These are phyloP conservation scores for Paracyprichromis sp. DNA, from an alignment of 2,113 vertebrate genomes.

Conservation along the genomic window DNA sequence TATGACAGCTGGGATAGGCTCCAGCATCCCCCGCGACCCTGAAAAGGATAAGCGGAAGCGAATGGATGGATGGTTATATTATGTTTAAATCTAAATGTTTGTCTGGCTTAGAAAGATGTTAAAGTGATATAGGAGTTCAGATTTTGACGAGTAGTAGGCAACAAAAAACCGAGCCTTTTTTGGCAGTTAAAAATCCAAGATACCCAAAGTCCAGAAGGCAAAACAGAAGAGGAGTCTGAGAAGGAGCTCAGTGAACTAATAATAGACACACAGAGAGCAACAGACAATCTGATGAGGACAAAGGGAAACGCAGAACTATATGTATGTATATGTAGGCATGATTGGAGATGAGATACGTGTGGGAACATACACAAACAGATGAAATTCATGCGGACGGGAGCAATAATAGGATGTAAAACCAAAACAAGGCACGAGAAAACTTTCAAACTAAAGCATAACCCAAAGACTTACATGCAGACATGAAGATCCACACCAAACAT, in stretches of 20 bases:
- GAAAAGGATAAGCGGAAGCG: too few relatives aligned
- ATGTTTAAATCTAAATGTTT: not conserved
- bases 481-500: accelerated
- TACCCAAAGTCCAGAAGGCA: not conserved
- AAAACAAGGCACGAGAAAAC: accelerated
- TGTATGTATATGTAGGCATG: not conserved
- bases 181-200: not conserved
- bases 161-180: not conserved
- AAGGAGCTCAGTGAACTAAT: not conserved
- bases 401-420: not conserved
- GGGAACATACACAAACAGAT: not conserved
- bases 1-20: too few relatives aligned
- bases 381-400: accelerated
- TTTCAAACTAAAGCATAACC: not conserved
- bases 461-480: not conserved
- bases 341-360: not conserved
- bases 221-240: accelerated
- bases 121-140: not conserved
- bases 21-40: too few relatives aligned
- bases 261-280: not conserved
- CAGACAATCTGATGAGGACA: not conserved
- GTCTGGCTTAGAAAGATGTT: not conserved
- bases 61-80: not conserved
- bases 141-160: not conserved
- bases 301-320: not conserved